Base-by-base conservation (phyloP, 2,113 vertebrate genomes). In the Sinocyclocheilus maitianheensis region DNA sequence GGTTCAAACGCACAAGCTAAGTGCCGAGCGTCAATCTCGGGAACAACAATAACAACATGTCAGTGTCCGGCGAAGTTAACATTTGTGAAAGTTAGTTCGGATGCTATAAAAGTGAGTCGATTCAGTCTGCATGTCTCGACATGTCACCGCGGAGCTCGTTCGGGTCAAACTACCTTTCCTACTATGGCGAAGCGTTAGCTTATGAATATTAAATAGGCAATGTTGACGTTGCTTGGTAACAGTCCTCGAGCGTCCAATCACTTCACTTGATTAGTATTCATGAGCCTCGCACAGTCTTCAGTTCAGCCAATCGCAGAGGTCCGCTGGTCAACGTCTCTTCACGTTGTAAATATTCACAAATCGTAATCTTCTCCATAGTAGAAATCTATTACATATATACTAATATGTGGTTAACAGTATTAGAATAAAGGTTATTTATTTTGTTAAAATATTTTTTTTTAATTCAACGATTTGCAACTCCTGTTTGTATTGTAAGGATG, bases 91-190 rank as follows among this genome's bases (percentile, higher is more conserved):
- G 78, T 81, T 81, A 16, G n/a, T 53, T 51, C 2, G 16, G 9
- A 13, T n/a, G 10, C 22, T 37, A 22, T 67, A 14, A 76, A 69
- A 58, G 26, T 26, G 63, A 60, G 58, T 26, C 71, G 30, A 14
- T 16, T 37, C 13, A 20, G 26, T 34, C 11, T 72, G 84, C 84
- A 81, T 74, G 84, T 77, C 84, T 81, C 65, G 74, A 86, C 84
- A 86, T 81, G 84, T 53, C 62, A 62, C 16, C 71, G 6, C 71
- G 1, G 24, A 65, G 83, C 77, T 84, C 83, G 77, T 20, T 46
- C 58, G 65, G 83, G 72, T 77, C 83, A 84, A 80, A 16, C 11
- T 43, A 14, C 6, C 77, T 9, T 10, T 30, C 13, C 60, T 81
- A 81, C 79, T 67, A 81, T 20, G 62, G 62, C 2, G 14, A 69